Evolutionary conservation across 92 coral and sea anemone genomes (phyloP).

Genomic region (Diadumene lineata): DNA sequence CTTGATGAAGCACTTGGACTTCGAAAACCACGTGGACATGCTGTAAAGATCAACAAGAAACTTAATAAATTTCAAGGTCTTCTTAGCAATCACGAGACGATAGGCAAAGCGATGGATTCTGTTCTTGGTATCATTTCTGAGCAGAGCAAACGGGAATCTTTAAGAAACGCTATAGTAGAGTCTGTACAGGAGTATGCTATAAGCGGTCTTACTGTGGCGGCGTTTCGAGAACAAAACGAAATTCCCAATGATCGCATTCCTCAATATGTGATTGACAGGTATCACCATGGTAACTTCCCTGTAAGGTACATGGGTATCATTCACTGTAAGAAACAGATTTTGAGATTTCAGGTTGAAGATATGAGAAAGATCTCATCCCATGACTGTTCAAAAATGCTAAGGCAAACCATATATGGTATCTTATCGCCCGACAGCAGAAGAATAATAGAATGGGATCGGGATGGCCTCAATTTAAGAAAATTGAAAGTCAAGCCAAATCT

Average conservation of each 20-base stretch:
- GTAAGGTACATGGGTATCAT: slow-evolving; percentile 42
- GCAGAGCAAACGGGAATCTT: neutral
- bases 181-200: slow-evolving; percentile 81
- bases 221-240: no score
- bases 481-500: slow-evolving; percentile 23
- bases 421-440: slow-evolving; percentile 3
- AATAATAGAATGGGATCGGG: slow-evolving; percentile 68
- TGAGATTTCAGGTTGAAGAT: slow-evolving; percentile 67
- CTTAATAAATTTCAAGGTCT: no score
- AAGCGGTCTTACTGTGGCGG: no score
- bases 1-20: slow-evolving; percentile 49
- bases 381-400: slow-evolving; percentile 46
- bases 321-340: slow-evolving; percentile 45
- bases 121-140: slow-evolving; percentile 34
- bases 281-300: slow-evolving; percentile 70
- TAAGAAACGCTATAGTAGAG: slow-evolving; percentile 40
- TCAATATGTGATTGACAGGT: slow-evolving; percentile 49
- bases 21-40: slow-evolving; percentile 22
- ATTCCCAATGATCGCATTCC: slow-evolving; percentile 53
- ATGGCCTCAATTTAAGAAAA: slow-evolving; percentile 23
- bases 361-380: slow-evolving; percentile 58
- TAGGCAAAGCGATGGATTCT: slow-evolving; percentile 45
- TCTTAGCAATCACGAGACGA: slow-evolving; percentile 36
- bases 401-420: slow-evolving; percentile 59
- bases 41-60: slow-evolving; percentile 30